Conservation (phyloP, 2,797 vertebrate species). For the Dendrocincla fuliginosa region DNA sequence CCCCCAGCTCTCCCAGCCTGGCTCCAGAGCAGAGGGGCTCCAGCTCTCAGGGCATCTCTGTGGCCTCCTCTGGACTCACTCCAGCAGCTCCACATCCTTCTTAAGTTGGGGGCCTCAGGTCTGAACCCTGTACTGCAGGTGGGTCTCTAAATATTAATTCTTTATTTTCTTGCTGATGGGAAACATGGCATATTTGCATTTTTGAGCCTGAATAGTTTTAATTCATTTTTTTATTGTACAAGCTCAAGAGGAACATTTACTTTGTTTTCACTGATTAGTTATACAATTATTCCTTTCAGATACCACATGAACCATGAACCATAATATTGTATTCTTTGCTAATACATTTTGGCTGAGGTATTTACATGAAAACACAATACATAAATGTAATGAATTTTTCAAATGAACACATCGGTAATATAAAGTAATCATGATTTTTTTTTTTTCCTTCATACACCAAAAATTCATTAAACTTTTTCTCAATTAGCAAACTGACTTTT, state of each 20-base stretch:
- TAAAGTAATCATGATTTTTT: slow-evolving; percentile 67
- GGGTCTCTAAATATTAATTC: slow-evolving; percentile 49
- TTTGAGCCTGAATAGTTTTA: slow-evolving; percentile 83
- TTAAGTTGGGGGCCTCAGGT: neutral
- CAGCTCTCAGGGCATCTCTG: neutral
- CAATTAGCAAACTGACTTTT: slow-evolving; percentile 76
- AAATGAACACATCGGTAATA: slow-evolving; percentile 72
- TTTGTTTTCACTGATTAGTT: slow-evolving; percentile 83
- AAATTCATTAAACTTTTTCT: slow-evolving; percentile 81
- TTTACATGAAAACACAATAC: slow-evolving; percentile 82
- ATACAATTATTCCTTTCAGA: slow-evolving; percentile 83
- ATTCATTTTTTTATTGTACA: slow-evolving; percentile 79
- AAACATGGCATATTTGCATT: slow-evolving; percentile 79
- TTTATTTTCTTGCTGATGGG: slow-evolving; percentile 73
- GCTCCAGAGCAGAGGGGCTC: neutral
- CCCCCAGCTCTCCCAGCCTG: neutral
- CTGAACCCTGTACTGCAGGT: neutral
- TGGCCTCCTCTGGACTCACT: neutral
- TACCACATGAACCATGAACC: slow-evolving; percentile 80
- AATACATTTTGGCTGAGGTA: slow-evolving; percentile 79
- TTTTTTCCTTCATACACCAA: slow-evolving; percentile 27
- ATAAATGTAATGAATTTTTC: slow-evolving; percentile 80
- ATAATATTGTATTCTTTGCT: slow-evolving; percentile 80
- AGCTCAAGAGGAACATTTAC: slow-evolving; percentile 80
- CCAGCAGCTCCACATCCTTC: neutral